Conservation (phyloP, 2,113 vertebrate species). For the Symphodus melops region DNA sequence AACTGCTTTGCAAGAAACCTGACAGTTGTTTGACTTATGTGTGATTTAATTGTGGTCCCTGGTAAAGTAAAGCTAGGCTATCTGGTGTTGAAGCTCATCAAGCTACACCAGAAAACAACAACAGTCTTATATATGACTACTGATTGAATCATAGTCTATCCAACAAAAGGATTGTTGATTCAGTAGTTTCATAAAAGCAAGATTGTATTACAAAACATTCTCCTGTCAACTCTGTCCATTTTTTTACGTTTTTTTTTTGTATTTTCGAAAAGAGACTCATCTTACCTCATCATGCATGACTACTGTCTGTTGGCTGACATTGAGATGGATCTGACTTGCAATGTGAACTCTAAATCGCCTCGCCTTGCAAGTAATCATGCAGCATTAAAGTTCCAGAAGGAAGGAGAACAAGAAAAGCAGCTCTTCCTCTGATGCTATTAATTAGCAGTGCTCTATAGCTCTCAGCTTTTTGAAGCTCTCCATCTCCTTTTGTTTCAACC, state of each 20-base stretch:
- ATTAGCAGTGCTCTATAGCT: slow-evolving; percentile 68
- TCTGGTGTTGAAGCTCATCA: too few species aligned
- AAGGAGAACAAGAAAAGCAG: slow-evolving; percentile 26
- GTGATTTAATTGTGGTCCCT: too few species aligned
- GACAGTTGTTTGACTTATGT: too few species aligned
- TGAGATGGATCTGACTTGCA: slow-evolving; percentile 46
- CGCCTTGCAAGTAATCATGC: slow-evolving; percentile 62
- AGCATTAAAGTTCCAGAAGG: slow-evolving; percentile 65
- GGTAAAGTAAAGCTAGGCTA: too few species aligned
- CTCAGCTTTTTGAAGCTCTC: slow-evolving; percentile 78
- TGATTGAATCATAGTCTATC: too few species aligned
- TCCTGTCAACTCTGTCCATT: not conserved
- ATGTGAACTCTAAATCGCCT: slow-evolving; percentile 57
- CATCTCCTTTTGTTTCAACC: slow-evolving; percentile 72
- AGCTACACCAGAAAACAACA: too few species aligned
- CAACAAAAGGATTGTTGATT: too few species aligned
- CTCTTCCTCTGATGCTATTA: slow-evolving; percentile 74
- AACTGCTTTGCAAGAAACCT: not conserved
- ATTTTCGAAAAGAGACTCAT: not conserved
- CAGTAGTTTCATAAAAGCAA: too few species aligned
- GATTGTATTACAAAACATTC: too few species aligned
- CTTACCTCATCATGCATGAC: not conserved
- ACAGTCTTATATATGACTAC: too few species aligned
- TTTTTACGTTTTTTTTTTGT: not conserved
- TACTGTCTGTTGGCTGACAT: slow-evolving; percentile 8